Evolutionary conservation across 2,113 vertebrate species (phyloP).

Genomic region (Hemibagrus wyckioides): DNA sequence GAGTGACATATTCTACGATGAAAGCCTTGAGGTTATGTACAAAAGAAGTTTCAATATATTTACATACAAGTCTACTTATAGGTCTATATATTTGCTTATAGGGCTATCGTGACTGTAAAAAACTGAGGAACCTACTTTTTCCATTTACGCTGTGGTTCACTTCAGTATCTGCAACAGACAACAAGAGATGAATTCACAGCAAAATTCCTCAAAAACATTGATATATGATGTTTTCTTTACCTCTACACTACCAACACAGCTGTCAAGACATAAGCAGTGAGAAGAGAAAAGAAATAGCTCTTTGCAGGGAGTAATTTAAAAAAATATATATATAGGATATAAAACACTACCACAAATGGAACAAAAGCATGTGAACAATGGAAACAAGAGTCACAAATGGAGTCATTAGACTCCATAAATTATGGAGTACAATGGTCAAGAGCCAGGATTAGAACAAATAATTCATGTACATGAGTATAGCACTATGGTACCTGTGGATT

Average conservation of each 20-base stretch:
- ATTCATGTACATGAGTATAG: neutral
- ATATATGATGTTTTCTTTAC: neutral
- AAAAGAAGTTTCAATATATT: too few species aligned
- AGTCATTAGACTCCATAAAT: neutral
- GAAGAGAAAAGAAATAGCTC: neutral
- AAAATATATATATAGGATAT: neutral
- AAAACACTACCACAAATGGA: neutral
- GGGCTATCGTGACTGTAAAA: neutral
- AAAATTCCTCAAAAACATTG: neutral
- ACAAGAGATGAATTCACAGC: constrained; percentile 40
- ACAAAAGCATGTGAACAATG: neutral
- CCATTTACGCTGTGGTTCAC: constrained; percentile 67
- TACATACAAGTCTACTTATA: neutral
- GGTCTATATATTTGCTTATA: neutral
- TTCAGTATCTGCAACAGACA: constrained; percentile 63
- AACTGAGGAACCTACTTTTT: constrained; percentile 66
- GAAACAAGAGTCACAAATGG: neutral
- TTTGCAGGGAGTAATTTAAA: neutral
- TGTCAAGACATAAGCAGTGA: neutral
- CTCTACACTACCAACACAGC: neutral
- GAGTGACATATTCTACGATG: too few species aligned
- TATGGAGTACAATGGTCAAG: too few species aligned
- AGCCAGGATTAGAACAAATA: neutral
- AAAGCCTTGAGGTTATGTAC: neutral
- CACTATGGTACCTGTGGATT: constrained; percentile 74